Base-by-base conservation (phyloP, 2,113 vertebrate species). In the Poeciliopsis occidentalis region DNA sequence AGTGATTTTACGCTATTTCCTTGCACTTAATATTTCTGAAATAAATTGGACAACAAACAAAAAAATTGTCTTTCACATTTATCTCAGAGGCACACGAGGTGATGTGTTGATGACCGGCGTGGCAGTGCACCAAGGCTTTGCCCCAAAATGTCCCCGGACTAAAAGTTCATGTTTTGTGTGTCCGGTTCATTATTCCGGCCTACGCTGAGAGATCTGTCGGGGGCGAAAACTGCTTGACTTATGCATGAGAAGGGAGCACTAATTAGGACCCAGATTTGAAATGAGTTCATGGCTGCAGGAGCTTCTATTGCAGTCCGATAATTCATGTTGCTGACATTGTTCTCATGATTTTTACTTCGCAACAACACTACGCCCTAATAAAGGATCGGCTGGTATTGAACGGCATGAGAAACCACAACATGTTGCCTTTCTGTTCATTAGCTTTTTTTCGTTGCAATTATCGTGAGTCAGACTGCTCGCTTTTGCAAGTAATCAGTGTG, bases 61-160 rank as follows among this genome's bases (percentile, higher is more conserved):
- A 47, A 47, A 24, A 7, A 51, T 8, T 57, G 8, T 24, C 8
- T 54, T 10, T 57, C 8, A 24, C 17, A 22, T 87, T 80, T 79
- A 79, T 80, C 78, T 63, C 72, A 64, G 64, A 69, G 44, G 68
- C 64, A 81, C 44, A 64, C 44, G 61, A 44, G 60, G 79, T 90
- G 86, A 91, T 86, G 80, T 86, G 88, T 78, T 86, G 88, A 89
- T 81, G 70, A 74, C 70, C 73, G 77, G 76, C 77, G 74, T 88
- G 60, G 83, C 69, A 80, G 70, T 75, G 54, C 70, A 70, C 29
- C 73, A 86, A 63, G 73, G 69, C 81, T 79, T 82, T 41, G 78
- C 73, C 70, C 70, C 85, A 89, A 86, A 88, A 86, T 64, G 71
- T 75, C 80, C 65, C 72, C 0, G 1, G 78, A 82, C 78, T 37